Evolutionary conservation across 2,888 invertebrate species (phyloP).

Genomic region (Drosophila bunnanda): DNA sequence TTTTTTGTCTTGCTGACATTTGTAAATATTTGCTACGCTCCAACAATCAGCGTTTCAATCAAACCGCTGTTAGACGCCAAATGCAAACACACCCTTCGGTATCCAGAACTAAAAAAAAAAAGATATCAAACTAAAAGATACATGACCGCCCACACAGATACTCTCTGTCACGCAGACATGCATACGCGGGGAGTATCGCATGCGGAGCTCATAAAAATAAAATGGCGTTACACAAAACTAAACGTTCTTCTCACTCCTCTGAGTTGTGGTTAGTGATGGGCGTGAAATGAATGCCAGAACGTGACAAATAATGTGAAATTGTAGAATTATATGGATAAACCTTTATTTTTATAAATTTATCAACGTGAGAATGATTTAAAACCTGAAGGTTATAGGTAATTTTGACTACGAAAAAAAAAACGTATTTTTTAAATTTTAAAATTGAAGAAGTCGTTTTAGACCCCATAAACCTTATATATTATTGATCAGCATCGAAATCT

Average conservation of each 20-base stretch:
- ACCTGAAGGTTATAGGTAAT: not conserved
- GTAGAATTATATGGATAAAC: not conserved
- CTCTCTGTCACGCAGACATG: conserved; percentile 13
- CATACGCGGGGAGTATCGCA: conserved; percentile 25
- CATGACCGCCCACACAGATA: conserved; percentile 36
- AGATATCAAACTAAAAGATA: conserved; percentile 18
- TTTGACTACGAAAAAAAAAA: not conserved
- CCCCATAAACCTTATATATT: no score
- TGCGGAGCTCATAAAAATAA: conserved; percentile 61
- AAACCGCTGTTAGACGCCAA: conserved; percentile 41
- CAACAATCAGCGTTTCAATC: conserved; percentile 57
- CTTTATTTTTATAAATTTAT: not conserved
- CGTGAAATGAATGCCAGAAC: conserved; percentile 11
- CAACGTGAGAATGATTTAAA: not conserved
- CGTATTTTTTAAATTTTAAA: no score
- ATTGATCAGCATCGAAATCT: no score
- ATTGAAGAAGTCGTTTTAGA: no score
- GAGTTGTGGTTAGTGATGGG: conserved; percentile 16
- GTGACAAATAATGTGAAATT: conserved; percentile 12
- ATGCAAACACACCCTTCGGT: conserved; percentile 36
- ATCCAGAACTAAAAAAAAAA: conserved; percentile 7
- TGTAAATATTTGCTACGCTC: conserved; percentile 48
- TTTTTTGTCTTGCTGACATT: conserved; percentile 46
- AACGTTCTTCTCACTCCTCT: conserved; percentile 14
- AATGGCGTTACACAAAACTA: conserved; percentile 65